These are phyloP conservation scores for Crotalus tigris DNA, from an alignment of 2,113 vertebrate genomes.

Conservation along the genomic window DNA sequence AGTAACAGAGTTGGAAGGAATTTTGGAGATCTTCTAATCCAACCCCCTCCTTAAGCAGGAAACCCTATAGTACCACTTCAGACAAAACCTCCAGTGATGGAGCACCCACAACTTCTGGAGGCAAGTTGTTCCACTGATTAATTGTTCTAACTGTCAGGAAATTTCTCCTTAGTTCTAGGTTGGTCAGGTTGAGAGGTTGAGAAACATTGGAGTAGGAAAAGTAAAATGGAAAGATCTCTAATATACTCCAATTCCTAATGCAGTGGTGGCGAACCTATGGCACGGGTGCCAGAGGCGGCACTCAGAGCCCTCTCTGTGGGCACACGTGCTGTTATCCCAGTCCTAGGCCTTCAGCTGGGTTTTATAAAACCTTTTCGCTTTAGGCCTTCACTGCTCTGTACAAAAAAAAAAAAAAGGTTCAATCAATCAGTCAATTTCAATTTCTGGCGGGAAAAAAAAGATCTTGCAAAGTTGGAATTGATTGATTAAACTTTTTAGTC, in stretches of 20 bases:
- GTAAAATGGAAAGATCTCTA: not conserved
- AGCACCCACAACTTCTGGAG: not conserved
- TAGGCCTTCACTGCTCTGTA: too few relatives aligned
- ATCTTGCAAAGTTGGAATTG: too few relatives aligned
- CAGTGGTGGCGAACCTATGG: too few relatives aligned
- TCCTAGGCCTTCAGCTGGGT: too few relatives aligned
- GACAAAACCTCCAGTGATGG: not conserved
- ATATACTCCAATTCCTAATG: not conserved
- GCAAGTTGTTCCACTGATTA: not conserved
- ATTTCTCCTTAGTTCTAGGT: not conserved
- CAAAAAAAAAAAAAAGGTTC: too few relatives aligned
- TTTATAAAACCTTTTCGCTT: too few relatives aligned
- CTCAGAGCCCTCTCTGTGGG: too few relatives aligned
- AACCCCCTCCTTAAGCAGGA: not conserved
- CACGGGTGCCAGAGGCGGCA: too few relatives aligned
- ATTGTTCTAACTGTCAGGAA: not conserved
- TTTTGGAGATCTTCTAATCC: not conserved
- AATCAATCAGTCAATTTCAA: too few relatives aligned
- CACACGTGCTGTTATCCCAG: too few relatives aligned
- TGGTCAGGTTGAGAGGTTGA: not conserved
- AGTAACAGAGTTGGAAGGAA: not conserved
- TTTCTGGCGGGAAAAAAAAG: too few relatives aligned
- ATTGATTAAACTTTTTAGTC: too few relatives aligned
- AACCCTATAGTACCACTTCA: not conserved
- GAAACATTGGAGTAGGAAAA: not conserved